Evolutionary conservation across 64 coral and sea anemone species (phyloP).

Genomic region (Montipora foliosa): DNA sequence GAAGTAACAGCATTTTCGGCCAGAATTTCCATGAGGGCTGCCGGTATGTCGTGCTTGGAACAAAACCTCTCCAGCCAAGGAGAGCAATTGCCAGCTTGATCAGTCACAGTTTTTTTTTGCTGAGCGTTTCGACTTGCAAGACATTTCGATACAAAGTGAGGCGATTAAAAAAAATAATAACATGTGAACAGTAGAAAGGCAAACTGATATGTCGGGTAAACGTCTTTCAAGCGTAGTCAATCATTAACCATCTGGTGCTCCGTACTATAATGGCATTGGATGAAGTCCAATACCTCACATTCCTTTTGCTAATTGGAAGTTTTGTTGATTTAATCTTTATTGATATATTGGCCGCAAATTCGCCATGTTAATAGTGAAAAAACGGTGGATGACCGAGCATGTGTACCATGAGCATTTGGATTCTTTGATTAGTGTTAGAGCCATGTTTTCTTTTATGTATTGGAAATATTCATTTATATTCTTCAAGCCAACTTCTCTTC

Average conservation of each 20-base stretch:
- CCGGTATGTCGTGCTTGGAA: neutral
- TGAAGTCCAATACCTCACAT: neutral
- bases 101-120: neutral
- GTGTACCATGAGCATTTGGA: too few species aligned
- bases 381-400: too few species aligned
- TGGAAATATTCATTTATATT: too few species aligned
- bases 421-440: too few species aligned
- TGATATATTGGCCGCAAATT: too few species aligned
- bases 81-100: neutral
- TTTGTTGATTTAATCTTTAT: too few species aligned
- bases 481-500: too few species aligned
- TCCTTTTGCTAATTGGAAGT: too few species aligned
- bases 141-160: neutral
- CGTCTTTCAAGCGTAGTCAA: neutral
- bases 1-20: neutral
- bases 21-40: neutral
- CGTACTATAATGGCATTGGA: neutral
- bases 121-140: neutral
- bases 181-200: neutral
- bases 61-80: slow-evolving; percentile 2
- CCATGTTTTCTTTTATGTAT: too few species aligned
- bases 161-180: neutral
- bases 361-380: too few species aligned
- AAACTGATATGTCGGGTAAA: neutral
- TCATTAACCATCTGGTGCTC: neutral